phyloP scores from a whole-genome alignment of 2,888 invertebrate genomes.

The Chrysina gloriosa region DNA sequence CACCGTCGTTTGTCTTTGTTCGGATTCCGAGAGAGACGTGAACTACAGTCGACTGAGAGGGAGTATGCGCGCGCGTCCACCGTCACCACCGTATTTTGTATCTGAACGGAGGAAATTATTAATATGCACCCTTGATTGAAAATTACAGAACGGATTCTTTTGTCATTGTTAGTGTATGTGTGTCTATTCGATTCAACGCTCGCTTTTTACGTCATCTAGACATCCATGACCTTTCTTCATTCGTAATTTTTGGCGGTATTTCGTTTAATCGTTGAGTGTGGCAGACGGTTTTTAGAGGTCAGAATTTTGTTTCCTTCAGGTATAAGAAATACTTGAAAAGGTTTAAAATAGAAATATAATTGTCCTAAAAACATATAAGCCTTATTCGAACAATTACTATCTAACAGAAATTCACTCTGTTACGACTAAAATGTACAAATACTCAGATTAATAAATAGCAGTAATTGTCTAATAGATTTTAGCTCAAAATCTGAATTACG shows the following conservation, averaged over 20 bases:
- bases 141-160: background rate
- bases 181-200: background rate
- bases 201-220: background rate
- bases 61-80: background rate
- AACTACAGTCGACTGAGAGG: background rate
- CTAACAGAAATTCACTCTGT: no score
- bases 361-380: no score
- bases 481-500: no score
- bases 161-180: background rate
- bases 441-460: no score
- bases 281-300: no score
- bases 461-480: no score
- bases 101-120: background rate
- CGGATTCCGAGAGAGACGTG: no score
- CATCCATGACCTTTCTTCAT: constrained; percentile 2
- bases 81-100: background rate
- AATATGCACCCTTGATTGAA: constrained; percentile 2
- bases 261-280: background rate
- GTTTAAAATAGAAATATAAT: no score
- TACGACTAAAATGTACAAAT: no score
- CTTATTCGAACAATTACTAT: no score
- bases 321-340: no score
- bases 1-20: background rate
- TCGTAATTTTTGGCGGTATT: background rate
- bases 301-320: no score